These are phyloP conservation scores for Phoxinus phoxinus DNA, from an alignment of 2,113 vertebrate genomes.

Conservation along the genomic window DNA sequence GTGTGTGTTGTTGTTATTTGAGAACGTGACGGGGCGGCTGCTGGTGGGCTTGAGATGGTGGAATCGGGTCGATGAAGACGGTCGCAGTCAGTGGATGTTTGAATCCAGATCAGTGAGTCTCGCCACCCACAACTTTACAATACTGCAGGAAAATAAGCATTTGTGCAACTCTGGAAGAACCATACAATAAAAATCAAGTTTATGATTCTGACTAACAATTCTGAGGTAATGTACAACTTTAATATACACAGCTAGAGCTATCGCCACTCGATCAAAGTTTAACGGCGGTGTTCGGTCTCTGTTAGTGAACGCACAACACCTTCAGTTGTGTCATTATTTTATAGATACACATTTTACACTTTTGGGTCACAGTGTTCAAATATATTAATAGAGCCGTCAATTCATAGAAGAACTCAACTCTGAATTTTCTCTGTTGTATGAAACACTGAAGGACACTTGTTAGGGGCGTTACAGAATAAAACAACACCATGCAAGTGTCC, in stretches of 20 bases:
- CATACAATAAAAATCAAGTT: conserved; percentile 3
- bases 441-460: neutral
- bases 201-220: neutral
- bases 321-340: neutral
- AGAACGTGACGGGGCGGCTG: conserved; percentile 87
- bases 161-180: neutral
- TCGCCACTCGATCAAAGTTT: conserved; percentile 15
- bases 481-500: neutral
- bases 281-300: neutral
- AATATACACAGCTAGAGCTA: neutral
- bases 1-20: conserved; percentile 9
- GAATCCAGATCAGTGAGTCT: conserved; percentile 81
- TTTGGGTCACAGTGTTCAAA: neutral
- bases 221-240: conserved; percentile 34
- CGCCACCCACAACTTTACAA: neutral
- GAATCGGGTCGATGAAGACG: conserved; percentile 89
- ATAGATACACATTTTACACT: neutral
- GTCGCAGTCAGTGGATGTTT: conserved; percentile 87
- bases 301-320: neutral
- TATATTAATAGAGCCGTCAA: neutral
- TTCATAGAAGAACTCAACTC: neutral
- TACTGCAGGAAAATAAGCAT: neutral
- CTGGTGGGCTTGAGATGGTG: conserved; percentile 90
- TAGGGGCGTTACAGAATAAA: neutral
- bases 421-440: neutral